phyloP scores from a whole-genome alignment of 2,888 invertebrate species.

The Platycnemis pennipes region DNA sequence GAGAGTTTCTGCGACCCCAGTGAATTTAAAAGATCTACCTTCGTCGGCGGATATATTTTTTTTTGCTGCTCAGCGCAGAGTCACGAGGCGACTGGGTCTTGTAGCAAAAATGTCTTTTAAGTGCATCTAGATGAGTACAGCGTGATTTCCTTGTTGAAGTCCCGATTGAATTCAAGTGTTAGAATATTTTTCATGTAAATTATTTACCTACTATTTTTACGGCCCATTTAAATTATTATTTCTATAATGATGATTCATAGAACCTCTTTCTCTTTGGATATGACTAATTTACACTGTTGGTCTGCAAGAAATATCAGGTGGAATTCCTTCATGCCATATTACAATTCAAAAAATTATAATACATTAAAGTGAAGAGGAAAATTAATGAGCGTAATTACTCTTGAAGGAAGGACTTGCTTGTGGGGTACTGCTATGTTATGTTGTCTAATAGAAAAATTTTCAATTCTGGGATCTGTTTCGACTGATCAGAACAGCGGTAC shows the following conservation, averaged over 20 bases:
- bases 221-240: background rate
- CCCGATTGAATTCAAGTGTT: background rate
- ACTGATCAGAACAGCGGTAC: background rate
- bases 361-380: too few species aligned
- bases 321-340: too few species aligned
- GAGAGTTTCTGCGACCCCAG: background rate
- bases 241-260: too few species aligned
- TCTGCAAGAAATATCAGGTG: too few species aligned
- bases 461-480: background rate
- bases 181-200: background rate
- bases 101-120: background rate
- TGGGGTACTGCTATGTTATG: too few species aligned
- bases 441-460: too few species aligned
- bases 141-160: background rate
- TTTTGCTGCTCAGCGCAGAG: background rate
- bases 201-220: background rate
- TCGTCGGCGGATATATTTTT: background rate
- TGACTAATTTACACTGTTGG: too few species aligned
- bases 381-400: too few species aligned
- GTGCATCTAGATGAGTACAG: background rate
- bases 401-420: too few species aligned
- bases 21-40: background rate
- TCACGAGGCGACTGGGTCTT: background rate
- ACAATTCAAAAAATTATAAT: too few species aligned
- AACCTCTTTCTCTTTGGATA: too few species aligned